phyloP scores from a whole-genome alignment of 2,797 vertebrate species.

The Anisognathus igniventris region DNA sequence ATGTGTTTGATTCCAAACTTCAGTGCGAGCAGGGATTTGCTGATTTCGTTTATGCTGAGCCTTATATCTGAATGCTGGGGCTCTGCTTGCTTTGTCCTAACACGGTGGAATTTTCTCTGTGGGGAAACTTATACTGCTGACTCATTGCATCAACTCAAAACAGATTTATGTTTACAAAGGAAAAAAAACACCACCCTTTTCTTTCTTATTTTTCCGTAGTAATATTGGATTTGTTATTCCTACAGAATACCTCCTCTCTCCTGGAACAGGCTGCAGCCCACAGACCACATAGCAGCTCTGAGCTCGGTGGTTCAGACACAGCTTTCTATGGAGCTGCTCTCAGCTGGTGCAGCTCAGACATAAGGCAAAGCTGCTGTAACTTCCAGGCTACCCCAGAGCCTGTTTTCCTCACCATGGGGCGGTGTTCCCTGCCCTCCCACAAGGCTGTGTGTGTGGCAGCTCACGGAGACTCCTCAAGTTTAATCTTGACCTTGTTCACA shows the following conservation, averaged over 20 bases:
- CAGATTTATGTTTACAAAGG: slow-evolving; percentile 17
- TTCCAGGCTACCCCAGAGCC: background rate
- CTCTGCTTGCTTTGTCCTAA: slow-evolving; percentile 36
- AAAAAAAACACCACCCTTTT: background rate
- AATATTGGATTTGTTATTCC: background rate
- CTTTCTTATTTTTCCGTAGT: background rate
- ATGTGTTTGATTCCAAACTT: background rate
- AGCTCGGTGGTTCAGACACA: background rate
- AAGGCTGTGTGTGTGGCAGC: accelerated
- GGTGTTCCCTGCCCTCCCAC: background rate
- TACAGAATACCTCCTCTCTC: background rate
- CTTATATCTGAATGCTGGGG: background rate
- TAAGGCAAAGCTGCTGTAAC: background rate
- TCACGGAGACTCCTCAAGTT: accelerated
- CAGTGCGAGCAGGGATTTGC: slow-evolving; percentile 25
- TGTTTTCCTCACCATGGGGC: accelerated
- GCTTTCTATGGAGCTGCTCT: background rate
- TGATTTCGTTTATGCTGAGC: slow-evolving; percentile 41
- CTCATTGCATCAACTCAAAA: slow-evolving; percentile 47
- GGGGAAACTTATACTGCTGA: slow-evolving; percentile 45
- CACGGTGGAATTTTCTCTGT: slow-evolving; percentile 35
- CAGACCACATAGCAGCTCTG: background rate
- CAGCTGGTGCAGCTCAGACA: background rate
- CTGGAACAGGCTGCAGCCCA: background rate
- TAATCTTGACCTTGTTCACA: accelerated